Percentiles rank a stretch among this genome's conserved stretches.
These are phyloP conservation scores for Pedionomus torquatus DNA, from an alignment of 2,113 vertebrate genomes.

Conservation along the genomic window DNA sequence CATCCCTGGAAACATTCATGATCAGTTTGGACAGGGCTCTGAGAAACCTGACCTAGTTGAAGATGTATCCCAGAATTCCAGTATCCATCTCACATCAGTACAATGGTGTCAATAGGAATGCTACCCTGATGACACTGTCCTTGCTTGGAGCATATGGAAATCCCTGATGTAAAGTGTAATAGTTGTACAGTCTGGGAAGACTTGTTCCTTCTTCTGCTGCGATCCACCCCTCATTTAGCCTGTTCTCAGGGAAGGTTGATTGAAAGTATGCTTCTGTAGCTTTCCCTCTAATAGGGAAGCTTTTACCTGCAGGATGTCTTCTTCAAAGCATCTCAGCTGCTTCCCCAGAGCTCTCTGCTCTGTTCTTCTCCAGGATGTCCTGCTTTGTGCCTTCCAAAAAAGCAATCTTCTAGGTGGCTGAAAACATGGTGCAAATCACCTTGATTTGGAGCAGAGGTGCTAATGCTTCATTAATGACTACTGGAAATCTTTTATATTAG, in stretches of 20 bases:
- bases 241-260: not conserved
- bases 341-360: not conserved
- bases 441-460: not conserved
- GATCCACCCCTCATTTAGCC: not conserved
- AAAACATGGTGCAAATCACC: not conserved
- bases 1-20: not conserved
- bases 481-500: not conserved
- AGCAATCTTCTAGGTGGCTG: not conserved
- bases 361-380: not conserved
- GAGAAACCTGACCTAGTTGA: not conserved
- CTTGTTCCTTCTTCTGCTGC: not conserved
- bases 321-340: not conserved
- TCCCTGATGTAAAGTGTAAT: not conserved
- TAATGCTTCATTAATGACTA: not conserved
- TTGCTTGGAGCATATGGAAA: not conserved
- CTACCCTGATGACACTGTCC: not conserved
- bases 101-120: not conserved
- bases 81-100: rapidly evolving
- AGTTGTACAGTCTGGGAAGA: not conserved
- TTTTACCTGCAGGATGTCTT: not conserved
- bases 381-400: not conserved
- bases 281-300: not conserved
- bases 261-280: not conserved
- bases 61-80: not conserved
- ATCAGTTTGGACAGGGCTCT: not conserved